Evolutionary conservation across 2,113 vertebrate species (phyloP), one percentile per base, ranked within the genome.

Genomic region (Odobenus rosmarus): DNA sequence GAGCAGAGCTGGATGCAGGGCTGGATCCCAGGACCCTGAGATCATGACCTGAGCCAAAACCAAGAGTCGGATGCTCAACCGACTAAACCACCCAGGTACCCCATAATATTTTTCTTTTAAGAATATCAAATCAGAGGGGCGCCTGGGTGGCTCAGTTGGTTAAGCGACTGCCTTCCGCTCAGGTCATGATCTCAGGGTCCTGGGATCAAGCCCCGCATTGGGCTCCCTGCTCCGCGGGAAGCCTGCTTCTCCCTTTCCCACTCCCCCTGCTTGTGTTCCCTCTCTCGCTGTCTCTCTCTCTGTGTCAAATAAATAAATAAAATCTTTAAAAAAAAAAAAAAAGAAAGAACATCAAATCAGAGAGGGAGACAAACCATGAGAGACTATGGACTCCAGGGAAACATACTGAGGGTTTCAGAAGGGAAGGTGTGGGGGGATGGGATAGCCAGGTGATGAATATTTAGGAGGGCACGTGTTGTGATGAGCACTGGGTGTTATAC

Each of bases 61-160:
- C 67, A 69, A 19, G 67, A 69, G 67, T 4, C 0, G 0, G 16
- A n/a, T 36, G 8, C 18, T 36, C n/a, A 69, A 21, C 1, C 0
- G 4, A 69, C 67, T 69, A 18, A 69, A 18, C 33, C 67, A 69
- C 3, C n/a, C 3, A 19, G 33, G 33, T 1, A 4, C 18, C 33
- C 67, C 23, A 36, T 69, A 33, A 62, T 21, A 79, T 53, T 86
- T 94, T 94, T 83, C 74, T 86, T 92, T 94, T 83, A 74, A 14
- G 39, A 74, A 26, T 74, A 46, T 24, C 49, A 16, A 4, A 46
- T 46, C 8, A 0, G 5, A 72, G 19, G 69, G 19, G 9, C 19
- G 5, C 19, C n/a, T 11, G n/a, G 9, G 69, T 71, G 69, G 18
- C n/a, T 71, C 69, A 71, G 33, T 71, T n/a, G 9, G 69, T 72